A percentile compares a stretch with the other conserved stretches of the same genome.
Conservation (phyloP, 2,113 vertebrate genomes). For the Otocyon megalotis region DNA sequence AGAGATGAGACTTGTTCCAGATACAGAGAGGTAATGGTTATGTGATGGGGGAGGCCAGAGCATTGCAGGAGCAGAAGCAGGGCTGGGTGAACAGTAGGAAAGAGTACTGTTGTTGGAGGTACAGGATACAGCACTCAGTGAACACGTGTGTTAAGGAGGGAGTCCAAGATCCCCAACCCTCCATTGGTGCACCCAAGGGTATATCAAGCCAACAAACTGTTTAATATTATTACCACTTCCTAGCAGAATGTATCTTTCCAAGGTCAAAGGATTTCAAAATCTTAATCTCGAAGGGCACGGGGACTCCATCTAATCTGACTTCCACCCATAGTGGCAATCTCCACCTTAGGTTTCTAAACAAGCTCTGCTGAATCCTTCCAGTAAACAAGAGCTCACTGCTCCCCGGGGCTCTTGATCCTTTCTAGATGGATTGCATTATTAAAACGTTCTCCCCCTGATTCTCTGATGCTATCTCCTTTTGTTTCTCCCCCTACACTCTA, state of each 20-base stretch:
- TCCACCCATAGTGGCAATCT: background rate
- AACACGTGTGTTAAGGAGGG: background rate
- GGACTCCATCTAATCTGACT: background rate
- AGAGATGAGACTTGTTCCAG: background rate
- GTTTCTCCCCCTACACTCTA: background rate
- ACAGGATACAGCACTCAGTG: background rate
- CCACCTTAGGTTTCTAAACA: background rate
- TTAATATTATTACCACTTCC: background rate
- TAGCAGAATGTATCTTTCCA: background rate
- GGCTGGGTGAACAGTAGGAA: background rate
- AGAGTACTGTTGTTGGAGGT: background rate
- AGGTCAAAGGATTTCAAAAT: background rate
- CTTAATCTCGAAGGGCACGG: background rate
- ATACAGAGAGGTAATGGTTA: background rate
- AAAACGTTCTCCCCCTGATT: background rate
- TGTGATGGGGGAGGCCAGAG: background rate
- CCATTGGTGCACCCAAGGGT: background rate
- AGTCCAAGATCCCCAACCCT: background rate
- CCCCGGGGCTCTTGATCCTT: background rate
- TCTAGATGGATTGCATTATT: background rate
- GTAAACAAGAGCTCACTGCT: background rate
- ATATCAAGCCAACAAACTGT: background rate
- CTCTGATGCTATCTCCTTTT: background rate
- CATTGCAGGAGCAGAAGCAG: background rate
- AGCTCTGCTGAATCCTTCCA: background rate